A percentile compares a stretch with the other conserved stretches of the same genome.
Evolutionary conservation across 2,113 vertebrate genomes (phyloP).

Genomic region (Neotoma lepida): DNA sequence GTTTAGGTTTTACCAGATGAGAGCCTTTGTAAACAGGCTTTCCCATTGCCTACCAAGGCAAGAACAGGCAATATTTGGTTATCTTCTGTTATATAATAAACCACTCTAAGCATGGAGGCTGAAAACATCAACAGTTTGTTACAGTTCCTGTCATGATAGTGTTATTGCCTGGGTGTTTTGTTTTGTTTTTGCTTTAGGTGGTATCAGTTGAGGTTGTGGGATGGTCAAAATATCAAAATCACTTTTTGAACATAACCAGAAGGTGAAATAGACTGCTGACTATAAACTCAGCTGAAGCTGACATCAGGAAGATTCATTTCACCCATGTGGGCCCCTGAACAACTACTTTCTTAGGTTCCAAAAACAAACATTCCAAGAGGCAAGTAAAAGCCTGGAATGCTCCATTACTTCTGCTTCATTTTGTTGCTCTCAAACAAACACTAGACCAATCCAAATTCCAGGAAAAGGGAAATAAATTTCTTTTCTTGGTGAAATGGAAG

Average conservation of each 20-base stretch:
- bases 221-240: background rate
- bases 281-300: background rate
- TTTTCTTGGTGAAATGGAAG: background rate
- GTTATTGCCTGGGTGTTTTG: background rate
- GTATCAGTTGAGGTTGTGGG: background rate
- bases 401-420: background rate
- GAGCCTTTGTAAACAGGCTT: constrained; percentile 17
- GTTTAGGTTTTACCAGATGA: background rate
- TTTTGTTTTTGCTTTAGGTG: background rate
- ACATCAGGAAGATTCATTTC: background rate
- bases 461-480: background rate
- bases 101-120: background rate
- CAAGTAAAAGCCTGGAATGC: background rate
- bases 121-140: background rate
- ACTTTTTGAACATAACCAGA: background rate
- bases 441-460: background rate
- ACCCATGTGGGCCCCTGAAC: background rate
- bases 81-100: background rate
- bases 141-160: background rate
- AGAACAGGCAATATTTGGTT: background rate
- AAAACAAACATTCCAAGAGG: background rate
- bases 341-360: background rate
- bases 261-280: background rate
- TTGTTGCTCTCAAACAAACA: constrained; percentile 19
- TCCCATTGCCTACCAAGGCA: constrained; percentile 1